phyloP scores from a whole-genome alignment of 2,797 vertebrate genomes.

The Poeciliopsis gracilis region DNA sequence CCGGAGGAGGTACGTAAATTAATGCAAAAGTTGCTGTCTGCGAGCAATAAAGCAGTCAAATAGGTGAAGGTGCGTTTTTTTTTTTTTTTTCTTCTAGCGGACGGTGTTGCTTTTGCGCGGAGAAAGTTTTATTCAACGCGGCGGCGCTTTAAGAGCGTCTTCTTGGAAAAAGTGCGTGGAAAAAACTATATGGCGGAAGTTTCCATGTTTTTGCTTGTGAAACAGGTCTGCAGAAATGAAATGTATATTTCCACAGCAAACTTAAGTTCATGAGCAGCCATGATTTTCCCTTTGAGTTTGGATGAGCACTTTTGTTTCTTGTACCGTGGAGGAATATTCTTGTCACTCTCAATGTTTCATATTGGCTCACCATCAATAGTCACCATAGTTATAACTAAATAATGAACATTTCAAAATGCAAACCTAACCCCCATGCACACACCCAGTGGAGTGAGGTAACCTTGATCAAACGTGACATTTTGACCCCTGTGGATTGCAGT shows the following conservation, averaged over 20 bases:
- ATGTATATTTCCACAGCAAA: not conserved
- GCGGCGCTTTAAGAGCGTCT: not conserved
- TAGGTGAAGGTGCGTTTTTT: not conserved
- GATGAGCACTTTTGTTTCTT: not conserved
- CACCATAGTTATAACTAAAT: not conserved
- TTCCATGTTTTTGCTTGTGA: not conserved
- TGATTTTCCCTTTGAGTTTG: not conserved
- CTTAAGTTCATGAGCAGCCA: not conserved
- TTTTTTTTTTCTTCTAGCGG: too few relatives aligned
- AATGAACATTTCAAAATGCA: not conserved
- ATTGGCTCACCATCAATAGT: not conserved
- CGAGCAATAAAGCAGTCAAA: slow-evolving; percentile 25
- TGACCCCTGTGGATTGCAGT: slow-evolving; percentile 47
- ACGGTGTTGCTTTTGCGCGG: not conserved
- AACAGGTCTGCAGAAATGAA: not conserved
- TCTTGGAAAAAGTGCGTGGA: not conserved
- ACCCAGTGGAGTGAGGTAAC: not conserved
- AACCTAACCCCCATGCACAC: not conserved
- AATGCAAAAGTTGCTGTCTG: slow-evolving; percentile 49
- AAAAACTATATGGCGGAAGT: not conserved
- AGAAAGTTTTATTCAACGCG: not conserved
- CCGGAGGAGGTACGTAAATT: slow-evolving; percentile 80
- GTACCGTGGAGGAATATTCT: not conserved
- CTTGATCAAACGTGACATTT: slow-evolving; percentile 8
- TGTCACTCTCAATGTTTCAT: not conserved